Conservation (phyloP, 2,888 invertebrate species). For the Subacronicta megacephala region DNA sequence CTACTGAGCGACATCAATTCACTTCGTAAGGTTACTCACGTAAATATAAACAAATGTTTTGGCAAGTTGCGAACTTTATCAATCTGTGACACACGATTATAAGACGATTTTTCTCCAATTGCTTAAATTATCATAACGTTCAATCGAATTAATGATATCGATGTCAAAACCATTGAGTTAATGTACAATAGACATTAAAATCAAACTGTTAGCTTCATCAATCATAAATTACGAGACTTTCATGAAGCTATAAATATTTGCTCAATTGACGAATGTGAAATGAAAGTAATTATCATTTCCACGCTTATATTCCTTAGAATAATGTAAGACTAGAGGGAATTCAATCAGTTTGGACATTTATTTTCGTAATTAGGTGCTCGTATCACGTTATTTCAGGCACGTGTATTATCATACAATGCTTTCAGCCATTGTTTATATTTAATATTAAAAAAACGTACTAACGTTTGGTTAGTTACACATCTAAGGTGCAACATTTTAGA, state of each 20-base stretch:
- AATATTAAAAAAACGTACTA: background rate
- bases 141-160: background rate
- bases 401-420: constrained; percentile 23
- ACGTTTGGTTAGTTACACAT: background rate
- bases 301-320: constrained; percentile 28
- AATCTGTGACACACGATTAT: constrained; percentile 10
- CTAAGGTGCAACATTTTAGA: too few species aligned
- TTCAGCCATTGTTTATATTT: constrained; percentile 5
- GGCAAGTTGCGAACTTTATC: constrained; percentile 17
- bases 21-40: constrained; percentile 80
- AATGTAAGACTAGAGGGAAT: constrained; percentile 23
- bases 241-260: background rate
- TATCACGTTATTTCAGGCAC: constrained; percentile 23
- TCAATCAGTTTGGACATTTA: constrained; percentile 6
- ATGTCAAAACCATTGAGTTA: background rate
- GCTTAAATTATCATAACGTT: background rate
- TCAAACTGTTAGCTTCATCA: background rate
- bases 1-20: constrained; percentile 77
- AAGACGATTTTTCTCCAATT: background rate
- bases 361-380: constrained; percentile 16
- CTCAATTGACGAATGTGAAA: constrained; percentile 1
- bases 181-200: background rate
- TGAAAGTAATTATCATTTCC: constrained; percentile 10
- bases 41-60: constrained; percentile 56
- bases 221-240: background rate